These are phyloP conservation scores for Mycteria americana DNA, from an alignment of 2,797 vertebrate genomes.

Conservation along the genomic window DNA sequence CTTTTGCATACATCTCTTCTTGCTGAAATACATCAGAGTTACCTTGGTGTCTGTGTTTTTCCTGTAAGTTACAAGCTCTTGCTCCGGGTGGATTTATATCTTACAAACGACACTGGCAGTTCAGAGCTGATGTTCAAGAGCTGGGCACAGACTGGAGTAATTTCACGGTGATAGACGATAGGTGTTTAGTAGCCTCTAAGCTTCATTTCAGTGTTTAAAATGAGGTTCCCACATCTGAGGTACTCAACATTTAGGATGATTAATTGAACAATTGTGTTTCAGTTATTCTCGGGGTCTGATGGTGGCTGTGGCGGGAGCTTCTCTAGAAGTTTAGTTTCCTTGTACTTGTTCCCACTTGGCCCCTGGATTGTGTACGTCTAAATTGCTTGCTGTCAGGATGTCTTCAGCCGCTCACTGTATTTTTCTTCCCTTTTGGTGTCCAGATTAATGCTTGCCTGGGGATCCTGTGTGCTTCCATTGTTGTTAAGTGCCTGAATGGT, in stretches of 20 bases:
- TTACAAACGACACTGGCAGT: neutral
- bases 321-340: neutral
- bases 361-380: fast-evolving
- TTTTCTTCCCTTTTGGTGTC: conserved; percentile 27
- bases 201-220: neutral
- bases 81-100: neutral
- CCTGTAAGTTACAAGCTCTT: neutral
- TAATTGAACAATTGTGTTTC: neutral
- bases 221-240: neutral
- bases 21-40: neutral
- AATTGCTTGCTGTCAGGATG: neutral
- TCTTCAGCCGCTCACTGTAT: neutral
- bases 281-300: neutral
- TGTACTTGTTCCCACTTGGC: neutral
- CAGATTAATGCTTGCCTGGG: neutral
- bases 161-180: neutral
- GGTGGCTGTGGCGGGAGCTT: neutral
- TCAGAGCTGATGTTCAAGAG: neutral
- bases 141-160: neutral
- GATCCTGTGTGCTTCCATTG: conserved; percentile 11
- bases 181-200: neutral
- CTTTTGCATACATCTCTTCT: neutral
- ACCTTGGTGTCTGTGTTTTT: neutral
- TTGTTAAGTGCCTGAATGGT: neutral
- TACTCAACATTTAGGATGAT: neutral